Percentiles rank a stretch among this genome's conserved stretches.
Evolutionary conservation across 2,113 vertebrate genomes (phyloP).

Genomic region (Columba livia): DNA sequence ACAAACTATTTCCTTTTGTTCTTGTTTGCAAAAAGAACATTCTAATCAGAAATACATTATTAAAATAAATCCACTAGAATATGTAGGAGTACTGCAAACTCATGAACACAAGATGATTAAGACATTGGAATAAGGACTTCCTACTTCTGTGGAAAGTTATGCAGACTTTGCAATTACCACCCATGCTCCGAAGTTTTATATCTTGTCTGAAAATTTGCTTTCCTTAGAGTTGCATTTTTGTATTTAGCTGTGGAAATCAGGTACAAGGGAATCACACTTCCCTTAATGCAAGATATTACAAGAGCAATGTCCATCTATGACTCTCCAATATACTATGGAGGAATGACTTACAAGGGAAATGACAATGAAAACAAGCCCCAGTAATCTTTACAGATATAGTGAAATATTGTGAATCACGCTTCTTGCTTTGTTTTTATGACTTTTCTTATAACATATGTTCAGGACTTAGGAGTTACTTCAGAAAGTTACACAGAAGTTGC

Average conservation of each 20-base stretch:
- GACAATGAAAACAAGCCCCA: background rate
- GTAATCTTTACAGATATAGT: background rate
- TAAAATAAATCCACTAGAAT: background rate
- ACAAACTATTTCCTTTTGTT: background rate
- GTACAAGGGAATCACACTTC: constrained; percentile 9
- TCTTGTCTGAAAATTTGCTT: constrained; percentile 24
- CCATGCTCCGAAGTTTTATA: background rate
- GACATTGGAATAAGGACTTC: background rate
- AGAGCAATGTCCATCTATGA: background rate
- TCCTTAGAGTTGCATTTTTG: constrained; percentile 18
- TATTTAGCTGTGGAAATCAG: constrained; percentile 33
- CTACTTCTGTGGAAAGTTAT: background rate
- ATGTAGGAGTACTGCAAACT: background rate
- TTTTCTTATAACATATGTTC: background rate
- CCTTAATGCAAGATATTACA: constrained; percentile 8
- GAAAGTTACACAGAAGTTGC: background rate
- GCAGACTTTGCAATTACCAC: background rate
- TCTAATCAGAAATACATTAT: background rate
- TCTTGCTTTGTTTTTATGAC: background rate
- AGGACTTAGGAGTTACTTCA: background rate
- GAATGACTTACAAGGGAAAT: background rate
- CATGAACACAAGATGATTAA: background rate
- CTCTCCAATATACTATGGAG: background rate
- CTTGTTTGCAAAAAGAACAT: background rate
- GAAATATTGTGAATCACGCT: background rate